Evolutionary conservation across 2,888 invertebrate species (phyloP).

Genomic region (Lasiommata megera): DNA sequence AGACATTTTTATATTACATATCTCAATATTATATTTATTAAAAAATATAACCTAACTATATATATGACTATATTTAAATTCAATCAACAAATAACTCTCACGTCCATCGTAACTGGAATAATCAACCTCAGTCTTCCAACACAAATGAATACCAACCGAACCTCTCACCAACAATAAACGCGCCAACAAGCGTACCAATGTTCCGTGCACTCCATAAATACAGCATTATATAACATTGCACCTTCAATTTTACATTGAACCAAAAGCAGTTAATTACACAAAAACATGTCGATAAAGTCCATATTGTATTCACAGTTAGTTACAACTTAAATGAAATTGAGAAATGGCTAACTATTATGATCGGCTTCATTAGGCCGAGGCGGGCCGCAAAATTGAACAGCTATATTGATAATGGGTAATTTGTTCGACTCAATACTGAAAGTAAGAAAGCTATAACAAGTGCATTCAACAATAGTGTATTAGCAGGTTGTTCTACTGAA

Average conservation of each 20-base stretch:
- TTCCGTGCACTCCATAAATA: conserved; percentile 46
- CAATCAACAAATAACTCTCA: conserved; percentile 80
- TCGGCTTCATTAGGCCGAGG: background rate
- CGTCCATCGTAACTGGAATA: conserved; percentile 78
- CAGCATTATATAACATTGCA: conserved; percentile 75
- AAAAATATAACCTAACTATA: conserved; percentile 82
- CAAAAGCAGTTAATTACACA: conserved; percentile 61
- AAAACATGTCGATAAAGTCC: conserved; percentile 61
- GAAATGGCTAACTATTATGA: background rate
- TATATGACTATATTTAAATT: conserved; percentile 81
- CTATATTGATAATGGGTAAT: too few relatives aligned
- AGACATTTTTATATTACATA: conserved; percentile 71
- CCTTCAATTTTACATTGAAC: conserved; percentile 64
- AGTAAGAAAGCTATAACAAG: conserved; percentile 1
- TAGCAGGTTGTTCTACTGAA: background rate
- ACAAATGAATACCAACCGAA: conserved; percentile 69
- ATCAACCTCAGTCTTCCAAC: conserved; percentile 80
- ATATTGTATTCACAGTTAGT: conserved; percentile 39
- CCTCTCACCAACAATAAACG: conserved; percentile 55
- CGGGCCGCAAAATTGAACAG: background rate
- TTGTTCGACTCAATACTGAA: background rate
- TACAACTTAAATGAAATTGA: conserved; percentile 6
- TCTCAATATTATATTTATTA: conserved; percentile 82
- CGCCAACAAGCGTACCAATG: conserved; percentile 51
- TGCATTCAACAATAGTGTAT: conserved; percentile 1